Evolutionary conservation across 2,888 invertebrate species (phyloP), one percentile per base, ranked within the genome.

Genomic region (Creontiades dilutus): DNA sequence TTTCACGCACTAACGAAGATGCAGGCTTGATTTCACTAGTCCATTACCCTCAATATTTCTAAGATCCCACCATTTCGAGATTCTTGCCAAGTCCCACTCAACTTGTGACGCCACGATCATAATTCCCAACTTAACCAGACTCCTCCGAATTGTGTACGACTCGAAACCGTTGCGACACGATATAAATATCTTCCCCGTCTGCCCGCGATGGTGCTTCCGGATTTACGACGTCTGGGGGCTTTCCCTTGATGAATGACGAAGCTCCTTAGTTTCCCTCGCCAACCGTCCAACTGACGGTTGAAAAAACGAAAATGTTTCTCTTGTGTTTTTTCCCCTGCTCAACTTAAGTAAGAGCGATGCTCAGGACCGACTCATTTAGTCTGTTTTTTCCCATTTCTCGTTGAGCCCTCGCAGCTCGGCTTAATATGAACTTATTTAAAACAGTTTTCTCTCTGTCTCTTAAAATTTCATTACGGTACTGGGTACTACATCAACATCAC

Each of bases 321-420:
- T n/a, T 7, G 12, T 57, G 12, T 57, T 57, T n/a, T 37, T 37
- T 37, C 7, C 7, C 37, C 37, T 37, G 37, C 7, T n/a, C 16
- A 0, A 57, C n/a, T 57, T 57, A 57, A 57, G 57, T 57, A 57
- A 57, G 57, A 57, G 57, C 19, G 57, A 57, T 57, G 57, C 57
- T 57, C 57, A 57, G 52, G 7, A 57, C 57, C 57, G 57, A 57
- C 57, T 57, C 57, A n/a, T 57, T 57, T 57, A 57, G 57, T n/a
- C 57, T 57, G 57, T 57, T 37, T 37, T 37, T 37, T 57, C n/a
- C 16, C 57, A 57, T 57, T n/a, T 57, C 57, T 57, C 7, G 37
- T n/a, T 57, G 52, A 52, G 52, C 52, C 52, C 14, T 57, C 16
- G n/a, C 16, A 57, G 57, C 57, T 57, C 57, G n/a, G n/a, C 57